Percentiles rank a stretch among this genome's conserved stretches.
phyloP scores from a whole-genome alignment of 2,797 vertebrate species.

The Echiichthys vipera region DNA sequence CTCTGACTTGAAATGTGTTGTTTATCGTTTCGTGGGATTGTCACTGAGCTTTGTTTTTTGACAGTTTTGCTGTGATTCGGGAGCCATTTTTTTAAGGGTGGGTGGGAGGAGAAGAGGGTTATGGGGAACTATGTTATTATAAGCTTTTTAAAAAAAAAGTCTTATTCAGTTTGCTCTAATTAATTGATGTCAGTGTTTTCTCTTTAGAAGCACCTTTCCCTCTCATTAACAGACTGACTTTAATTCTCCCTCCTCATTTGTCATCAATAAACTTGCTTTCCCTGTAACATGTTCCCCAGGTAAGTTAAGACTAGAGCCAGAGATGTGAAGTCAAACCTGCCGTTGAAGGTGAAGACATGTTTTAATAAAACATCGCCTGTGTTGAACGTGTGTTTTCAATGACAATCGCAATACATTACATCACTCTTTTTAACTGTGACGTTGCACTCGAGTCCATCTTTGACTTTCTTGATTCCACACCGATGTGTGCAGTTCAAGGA shows the following conservation, averaged over 20 bases:
- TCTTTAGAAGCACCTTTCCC: conserved; percentile 70
- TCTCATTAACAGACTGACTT: conserved; percentile 57
- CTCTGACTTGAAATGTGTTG: conserved; percentile 74
- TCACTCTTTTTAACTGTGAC: conserved; percentile 28
- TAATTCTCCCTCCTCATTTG: conserved; percentile 54
- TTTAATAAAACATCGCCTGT: conserved; percentile 69
- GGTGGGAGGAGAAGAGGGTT: conserved; percentile 2
- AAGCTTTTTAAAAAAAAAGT: conserved; percentile 67
- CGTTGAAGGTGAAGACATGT: conserved; percentile 52
- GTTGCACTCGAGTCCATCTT: conserved; percentile 20
- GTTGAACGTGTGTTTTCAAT: conserved; percentile 59
- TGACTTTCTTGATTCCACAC: conserved; percentile 14
- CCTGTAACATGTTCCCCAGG: conserved; percentile 54
- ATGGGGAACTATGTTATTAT: conserved; percentile 57
- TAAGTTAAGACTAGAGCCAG: conserved; percentile 55
- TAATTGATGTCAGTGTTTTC: conserved; percentile 80
- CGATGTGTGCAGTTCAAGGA: conserved; percentile 15
- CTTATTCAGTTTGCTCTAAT: conserved; percentile 72
- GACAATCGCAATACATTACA: conserved; percentile 45
- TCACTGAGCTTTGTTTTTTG: conserved; percentile 67
- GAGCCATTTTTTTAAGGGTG: conserved; percentile 30
- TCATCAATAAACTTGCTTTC: conserved; percentile 60
- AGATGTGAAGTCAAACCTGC: conserved; percentile 64
- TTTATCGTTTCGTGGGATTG: conserved; percentile 72
- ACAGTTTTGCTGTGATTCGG: conserved; percentile 59